Base-by-base conservation (phyloP, 2,888 invertebrate species). In the Watsonalla cultraria region DNA sequence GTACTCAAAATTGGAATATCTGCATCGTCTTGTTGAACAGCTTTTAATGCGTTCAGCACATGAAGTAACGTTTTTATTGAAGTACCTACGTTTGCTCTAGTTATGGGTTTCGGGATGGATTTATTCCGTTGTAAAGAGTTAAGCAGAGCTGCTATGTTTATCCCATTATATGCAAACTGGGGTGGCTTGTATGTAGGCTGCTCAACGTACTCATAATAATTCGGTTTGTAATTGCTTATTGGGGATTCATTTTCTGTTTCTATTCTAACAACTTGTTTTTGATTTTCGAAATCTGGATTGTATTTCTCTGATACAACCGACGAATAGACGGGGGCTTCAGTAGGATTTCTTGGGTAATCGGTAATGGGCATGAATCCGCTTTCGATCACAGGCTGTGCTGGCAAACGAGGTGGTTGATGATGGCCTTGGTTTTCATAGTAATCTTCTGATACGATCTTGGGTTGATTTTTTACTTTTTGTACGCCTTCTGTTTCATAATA, bases 31-130 rank as follows among this genome's bases (percentile, higher is more conserved):
- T 91, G 75, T 61, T 90, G 83, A 65, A 82, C 72, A 15, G 82
- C 78, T 67, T 94, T 95, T 50, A 96, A 84, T 55, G 94, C 92
- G 70, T 93, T 94, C 51, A 96, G 82, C 56, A 96, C 95, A 74
- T 94, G 94, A 11, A 96, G 92, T 55, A 96, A 84, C 0, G 96
- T 96, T 73, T 92, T 93, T 59, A 96, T 95, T 50, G 96, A 96
- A 58, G 94, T 93, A 65, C 95, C 95, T 48, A 96, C 93, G 69
- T 96, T 96, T 62, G 95, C 94, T 52, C 93, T 92, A 5, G 95
- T 96, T 34, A 96, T 90, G 7, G 93, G 94, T 64, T 95, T 94
- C 0, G 96, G 96, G 63, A 96, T 86, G 47, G 94, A 93, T 80
- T 96, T 95, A 65, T 94, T 93, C 14, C 94, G 87, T 78, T 95